Conservation (phyloP, 1,140 invertebrate species). For the Lordiphosa clarofinis region DNA sequence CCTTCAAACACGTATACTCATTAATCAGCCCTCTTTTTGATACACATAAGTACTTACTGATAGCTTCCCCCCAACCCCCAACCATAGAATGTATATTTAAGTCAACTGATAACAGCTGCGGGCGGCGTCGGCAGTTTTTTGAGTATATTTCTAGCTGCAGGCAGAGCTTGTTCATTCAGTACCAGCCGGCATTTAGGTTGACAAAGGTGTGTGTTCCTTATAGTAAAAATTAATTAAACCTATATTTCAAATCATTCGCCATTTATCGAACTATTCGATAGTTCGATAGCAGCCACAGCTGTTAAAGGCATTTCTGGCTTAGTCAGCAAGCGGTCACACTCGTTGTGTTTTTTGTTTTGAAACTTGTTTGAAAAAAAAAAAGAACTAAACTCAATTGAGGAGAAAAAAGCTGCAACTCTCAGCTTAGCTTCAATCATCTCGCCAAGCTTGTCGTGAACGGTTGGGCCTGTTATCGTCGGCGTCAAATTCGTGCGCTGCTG, state of each 20-base stretch:
- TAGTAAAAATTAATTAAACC: not conserved
- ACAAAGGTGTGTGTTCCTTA: slow-evolving; percentile 49
- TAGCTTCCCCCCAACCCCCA: not conserved
- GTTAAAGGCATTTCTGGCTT: too few species aligned
- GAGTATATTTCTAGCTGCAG: slow-evolving; percentile 14
- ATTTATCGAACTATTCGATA: too few species aligned
- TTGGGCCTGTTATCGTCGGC: not conserved
- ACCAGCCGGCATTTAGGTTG: slow-evolving; percentile 38
- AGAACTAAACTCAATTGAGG: slow-evolving; percentile 27
- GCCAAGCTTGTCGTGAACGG: slow-evolving; percentile 19
- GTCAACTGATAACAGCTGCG: slow-evolving; percentile 29
- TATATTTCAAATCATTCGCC: not conserved
- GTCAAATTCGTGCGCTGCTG: slow-evolving; percentile 27
- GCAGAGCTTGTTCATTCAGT: slow-evolving; percentile 32
- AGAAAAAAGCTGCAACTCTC: slow-evolving; percentile 19
- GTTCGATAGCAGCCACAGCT: too few species aligned
- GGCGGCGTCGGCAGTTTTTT: not conserved
- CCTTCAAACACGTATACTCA: too few species aligned
- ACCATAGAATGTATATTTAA: not conserved
- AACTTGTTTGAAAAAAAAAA: slow-evolving; percentile 34
- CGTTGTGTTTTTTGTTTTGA: slow-evolving; percentile 26
- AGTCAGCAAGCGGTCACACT: not conserved
- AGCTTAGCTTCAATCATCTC: slow-evolving; percentile 39
- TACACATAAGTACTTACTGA: slow-evolving; percentile 4
- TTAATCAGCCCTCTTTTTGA: too few species aligned